Evolutionary conservation across 2,888 invertebrate species (phyloP).

Genomic region (Lissonota sp.): DNA sequence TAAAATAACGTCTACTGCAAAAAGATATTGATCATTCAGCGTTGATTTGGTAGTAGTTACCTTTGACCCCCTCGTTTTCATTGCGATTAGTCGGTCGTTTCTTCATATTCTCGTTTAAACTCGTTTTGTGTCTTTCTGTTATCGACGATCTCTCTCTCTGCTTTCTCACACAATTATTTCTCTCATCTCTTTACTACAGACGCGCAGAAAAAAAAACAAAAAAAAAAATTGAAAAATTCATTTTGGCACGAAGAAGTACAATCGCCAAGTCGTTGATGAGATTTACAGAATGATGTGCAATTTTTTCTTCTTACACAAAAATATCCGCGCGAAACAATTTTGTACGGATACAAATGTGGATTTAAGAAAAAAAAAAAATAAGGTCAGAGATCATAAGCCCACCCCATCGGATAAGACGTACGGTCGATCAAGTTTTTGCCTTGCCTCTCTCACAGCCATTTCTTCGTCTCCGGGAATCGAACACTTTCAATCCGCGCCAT

Average conservation of each 20-base stretch:
- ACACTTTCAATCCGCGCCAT: constrained; percentile 38
- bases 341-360: background rate
- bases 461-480: constrained; percentile 5
- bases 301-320: constrained; percentile 8
- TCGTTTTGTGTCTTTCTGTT: constrained; percentile 15
- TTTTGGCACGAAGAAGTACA: constrained; percentile 55
- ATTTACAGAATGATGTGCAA: constrained; percentile 11
- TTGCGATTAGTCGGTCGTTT: constrained; percentile 70
- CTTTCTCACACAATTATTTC: constrained; percentile 7
- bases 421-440: constrained; percentile 6
- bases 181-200: constrained; percentile 48
- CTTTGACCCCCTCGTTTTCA: constrained; percentile 75
- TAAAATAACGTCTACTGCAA: constrained; percentile 50
- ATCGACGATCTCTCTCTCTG: constrained; percentile 35
- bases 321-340: constrained; percentile 13
- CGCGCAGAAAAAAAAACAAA: constrained; percentile 31
- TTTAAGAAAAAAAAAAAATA: background rate
- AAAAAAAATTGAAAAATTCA: constrained; percentile 47
- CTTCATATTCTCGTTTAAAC: constrained; percentile 48
- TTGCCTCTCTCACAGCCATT: background rate
- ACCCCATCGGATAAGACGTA: constrained; percentile 5
- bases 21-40: constrained; percentile 58
- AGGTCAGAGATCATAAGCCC: background rate
- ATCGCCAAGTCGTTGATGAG: constrained; percentile 45
- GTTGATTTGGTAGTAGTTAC: constrained; percentile 77